Evolutionary conservation across 2,797 vertebrate species (phyloP), one percentile per base, ranked within the genome.

Genomic region (Eidolon dupreanum): DNA sequence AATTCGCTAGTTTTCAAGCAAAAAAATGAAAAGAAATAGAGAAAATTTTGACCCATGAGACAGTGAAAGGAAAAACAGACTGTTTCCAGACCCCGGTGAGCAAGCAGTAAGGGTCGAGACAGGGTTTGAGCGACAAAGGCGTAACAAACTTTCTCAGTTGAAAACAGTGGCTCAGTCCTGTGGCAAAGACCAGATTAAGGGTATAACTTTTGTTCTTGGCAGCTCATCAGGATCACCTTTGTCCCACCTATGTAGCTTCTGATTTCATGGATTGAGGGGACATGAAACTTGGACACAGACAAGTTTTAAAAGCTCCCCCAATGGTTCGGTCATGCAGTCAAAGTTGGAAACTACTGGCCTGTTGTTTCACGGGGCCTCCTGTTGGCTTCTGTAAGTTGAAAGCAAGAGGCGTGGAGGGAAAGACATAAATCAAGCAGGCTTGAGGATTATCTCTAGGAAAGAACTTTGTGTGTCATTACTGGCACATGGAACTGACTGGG

Each of bases 401-500:
- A 88, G 82, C 51, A 24, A 78, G 57, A 57, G 20, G 43, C 33
- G 1, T 41, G 31, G 75, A 87, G 59, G 68, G 38, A 90, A 65
- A 96, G 43, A 73, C 87, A 77, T 88, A 84, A 66, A 57, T 91
- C 73, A 90, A 63, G 84, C 73, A 90, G 75, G 16, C 26, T 79
- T 84, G 71, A 79, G 70, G 84, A 68, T 88, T 88, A 41, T 33
- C 46, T 89, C 79, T 43, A 49, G 61, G 74, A 68, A 93, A 89
- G 92, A 96, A 79, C 83, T 88, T 87, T 46, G n/a, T 86, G 51
- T 93, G 83, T 84, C 49, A 63, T 82, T 94, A 57, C 51, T 89
- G 93, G 83, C 89, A 85, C 73, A 36, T 85, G 61, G 73, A 79
- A 65, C 82, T 73, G 26, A 94, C n/a, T 59, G 74, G 74, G 90